These are phyloP conservation scores for Ommatoiulus sabulosus DNA, from an alignment of 2,888 invertebrate species.

Conservation along the genomic window DNA sequence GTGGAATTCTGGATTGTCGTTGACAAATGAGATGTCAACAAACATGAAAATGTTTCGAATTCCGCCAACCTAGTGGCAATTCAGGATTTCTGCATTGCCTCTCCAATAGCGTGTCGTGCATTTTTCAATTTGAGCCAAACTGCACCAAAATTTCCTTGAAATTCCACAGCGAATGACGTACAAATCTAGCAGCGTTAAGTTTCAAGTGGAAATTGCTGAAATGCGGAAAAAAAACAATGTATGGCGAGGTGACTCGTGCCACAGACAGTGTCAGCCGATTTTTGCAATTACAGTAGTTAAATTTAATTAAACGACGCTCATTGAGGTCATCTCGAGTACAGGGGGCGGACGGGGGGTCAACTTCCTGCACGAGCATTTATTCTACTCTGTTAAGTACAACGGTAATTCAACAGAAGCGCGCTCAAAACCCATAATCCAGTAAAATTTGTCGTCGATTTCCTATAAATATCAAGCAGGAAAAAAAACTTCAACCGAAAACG, in stretches of 20 bases:
- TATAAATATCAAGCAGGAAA: neutral
- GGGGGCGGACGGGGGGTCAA: neutral
- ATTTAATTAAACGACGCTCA: constrained; percentile 1
- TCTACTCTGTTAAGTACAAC: constrained; percentile 19
- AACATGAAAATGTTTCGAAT: no score
- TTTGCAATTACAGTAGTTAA: constrained; percentile 16
- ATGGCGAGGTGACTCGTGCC: neutral
- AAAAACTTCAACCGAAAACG: neutral
- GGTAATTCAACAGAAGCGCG: neutral
- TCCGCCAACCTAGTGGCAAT: no score
- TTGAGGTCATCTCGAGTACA: constrained; percentile 3
- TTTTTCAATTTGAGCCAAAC: no score
- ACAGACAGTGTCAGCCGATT: neutral
- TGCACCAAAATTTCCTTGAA: no score
- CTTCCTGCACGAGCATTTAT: constrained; percentile 9
- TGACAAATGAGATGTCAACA: no score
- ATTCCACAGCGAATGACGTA: no score
- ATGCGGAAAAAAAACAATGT: neutral
- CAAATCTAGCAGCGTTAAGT: no score
- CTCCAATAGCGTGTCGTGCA: no score
- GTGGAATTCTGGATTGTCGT: no score
- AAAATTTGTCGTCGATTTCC: constrained; percentile 16
- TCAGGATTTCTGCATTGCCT: no score
- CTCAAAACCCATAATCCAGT: neutral
- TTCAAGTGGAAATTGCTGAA: neutral